Evolutionary conservation across 2,888 invertebrate species (phyloP), one percentile per base, ranked within the genome.

Genomic region (Lagria hirta): DNA sequence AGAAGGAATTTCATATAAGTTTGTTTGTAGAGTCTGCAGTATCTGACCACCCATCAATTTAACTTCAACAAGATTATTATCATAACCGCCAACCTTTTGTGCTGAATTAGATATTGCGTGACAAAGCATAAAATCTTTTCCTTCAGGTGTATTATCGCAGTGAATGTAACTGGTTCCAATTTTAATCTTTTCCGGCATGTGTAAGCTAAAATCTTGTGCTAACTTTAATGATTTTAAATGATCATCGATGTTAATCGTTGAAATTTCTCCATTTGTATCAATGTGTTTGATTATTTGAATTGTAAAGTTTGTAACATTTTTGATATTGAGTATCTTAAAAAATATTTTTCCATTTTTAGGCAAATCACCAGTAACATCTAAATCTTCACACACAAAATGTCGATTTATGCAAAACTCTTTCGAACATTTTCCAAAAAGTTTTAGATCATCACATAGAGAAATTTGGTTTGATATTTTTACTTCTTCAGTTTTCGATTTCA

Each of bases 371-470:
- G 71, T 70, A 3, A 77, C 73, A 36, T 75, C 73, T 51, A 82
- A 77, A 12, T 72, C 70, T 3, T 75, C 67, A 43, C 77, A 70
- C 6, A 86, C 66, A 3, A 80, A 69, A 65, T 90, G 89, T 16
- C 88, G 76, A 30, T 75, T 73, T 10, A 64, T 51, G 55, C 88
- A 88, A 24, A 72, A 72, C 30, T 68, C 66, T 48, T 78, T 74
- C 2, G 73, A 71, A 61, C 88, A 89, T 37, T 73, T 70, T 3
- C 88, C 88, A 52, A 84, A 78, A 15, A 80, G 71, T 44, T 86
- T 75, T 2, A 86, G 57, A 40, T 71, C 75, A 10, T 76, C 70
- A 60, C 88, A 88, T 6, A 86, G 58, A 0, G 75, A 73, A 14
- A 74, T 66, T 7, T 70, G 60, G 5, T 4, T 5, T 10, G 16